These are phyloP conservation scores for Dysdera silvatica DNA, from an alignment of 1,140 invertebrate species.

Conservation along the genomic window DNA sequence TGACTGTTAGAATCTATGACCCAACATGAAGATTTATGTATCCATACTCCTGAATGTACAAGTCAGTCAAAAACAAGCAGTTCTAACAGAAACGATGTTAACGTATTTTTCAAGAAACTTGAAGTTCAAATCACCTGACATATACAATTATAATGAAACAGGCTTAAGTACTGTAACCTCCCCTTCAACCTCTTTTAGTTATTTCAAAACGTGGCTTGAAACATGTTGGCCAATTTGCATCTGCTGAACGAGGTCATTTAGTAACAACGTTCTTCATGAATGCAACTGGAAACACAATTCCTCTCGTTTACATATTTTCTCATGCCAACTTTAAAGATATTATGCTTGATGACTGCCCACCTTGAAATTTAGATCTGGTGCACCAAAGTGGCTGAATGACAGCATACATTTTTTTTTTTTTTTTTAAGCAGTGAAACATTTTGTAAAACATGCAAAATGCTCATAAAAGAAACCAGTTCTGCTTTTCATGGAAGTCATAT, in stretches of 20 bases:
- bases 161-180: conserved; percentile 1
- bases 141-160: not conserved
- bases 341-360: conserved; percentile 39
- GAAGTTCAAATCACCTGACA: conserved; percentile 2
- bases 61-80: not conserved
- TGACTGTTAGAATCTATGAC: not conserved
- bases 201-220: conserved; percentile 13
- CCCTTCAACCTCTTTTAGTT: conserved; percentile 5
- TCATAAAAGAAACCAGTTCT: not conserved
- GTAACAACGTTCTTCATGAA: conserved; percentile 12
- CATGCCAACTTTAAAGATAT: conserved; percentile 32
- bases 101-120: not conserved
- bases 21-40: not conserved
- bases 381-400: conserved; percentile 46
- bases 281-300: conserved; percentile 28
- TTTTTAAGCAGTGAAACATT: not conserved
- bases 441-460: conserved; percentile 1
- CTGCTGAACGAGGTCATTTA: not conserved
- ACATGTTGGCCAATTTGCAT: conserved; percentile 16
- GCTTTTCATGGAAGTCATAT: not conserved
- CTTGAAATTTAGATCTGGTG: conserved; percentile 41
- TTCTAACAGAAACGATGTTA: not conserved
- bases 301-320: conserved; percentile 31
- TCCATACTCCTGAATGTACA: not conserved
- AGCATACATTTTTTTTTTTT: conserved; percentile 43